Evolutionary conservation across 2,888 invertebrate genomes (phyloP), one percentile per base, ranked within the genome.

Genomic region (Latrodectus hesperus): DNA sequence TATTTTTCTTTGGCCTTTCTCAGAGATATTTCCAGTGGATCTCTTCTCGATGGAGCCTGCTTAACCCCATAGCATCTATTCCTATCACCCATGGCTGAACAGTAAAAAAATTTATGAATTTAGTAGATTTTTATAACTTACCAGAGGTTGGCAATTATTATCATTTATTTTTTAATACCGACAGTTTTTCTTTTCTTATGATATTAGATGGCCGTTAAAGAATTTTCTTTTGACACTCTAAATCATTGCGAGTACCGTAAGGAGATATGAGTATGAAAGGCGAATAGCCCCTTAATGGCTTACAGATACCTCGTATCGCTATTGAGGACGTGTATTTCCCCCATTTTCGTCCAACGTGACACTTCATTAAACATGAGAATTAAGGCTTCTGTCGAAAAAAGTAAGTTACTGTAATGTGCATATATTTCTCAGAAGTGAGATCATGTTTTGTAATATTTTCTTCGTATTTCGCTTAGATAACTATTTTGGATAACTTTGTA

Each of bases 51-150:
- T 53, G 22, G 22, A 67, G 52, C 22, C 73, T 72, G 78, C 78
- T 84, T 76, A 84, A 84, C 77, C 38, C 78, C 84, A 72, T 71
- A 77, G 16, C 51, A 53, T 77, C 84, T 78, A 84, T 84, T 84
- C 75, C 74, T 74, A 82, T 74, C 38, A 52, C 22, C 38, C 75
- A 68, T 82, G 22, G 72, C 55, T n/a, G 67, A 81, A 67, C 65
- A 53, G 14, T 51, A 72, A 60, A 53, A n/a, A 67, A 22, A 65
- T 74, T 74, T 77, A 17, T 55, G 52, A 51, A 68, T 49, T 79
- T 17, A 16, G 52, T n/a, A 10, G 67, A 12, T 14, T 17, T 22
- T 49, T 26, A 22, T 64, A 11, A 60, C 14, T 53, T 11, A 55
- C 17, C 64, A 60, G 71, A 1, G 38, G 68, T 55, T 51, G 49